Conservation (phyloP, 2,797 vertebrate species). For the Manis crassicaudata region DNA sequence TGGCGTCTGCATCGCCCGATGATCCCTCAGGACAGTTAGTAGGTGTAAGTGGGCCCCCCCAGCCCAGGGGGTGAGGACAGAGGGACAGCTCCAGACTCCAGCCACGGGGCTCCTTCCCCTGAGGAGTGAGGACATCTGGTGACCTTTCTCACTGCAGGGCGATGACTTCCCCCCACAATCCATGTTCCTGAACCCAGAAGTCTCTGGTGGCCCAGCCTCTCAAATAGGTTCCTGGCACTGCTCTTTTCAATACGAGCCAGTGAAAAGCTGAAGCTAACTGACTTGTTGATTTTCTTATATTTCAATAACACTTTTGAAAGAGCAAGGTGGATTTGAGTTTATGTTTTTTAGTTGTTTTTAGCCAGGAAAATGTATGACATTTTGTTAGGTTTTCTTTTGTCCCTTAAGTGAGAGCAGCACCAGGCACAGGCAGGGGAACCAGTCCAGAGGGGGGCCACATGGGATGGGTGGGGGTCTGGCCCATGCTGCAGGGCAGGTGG, state of each 20-base stretch:
- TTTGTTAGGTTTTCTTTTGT: too few relatives aligned
- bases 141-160: background rate
- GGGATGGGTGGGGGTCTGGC: too few relatives aligned
- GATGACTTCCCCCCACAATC: background rate
- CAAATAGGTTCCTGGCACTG: background rate
- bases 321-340: background rate
- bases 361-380: background rate
- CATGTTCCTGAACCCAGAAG: background rate
- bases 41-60: background rate
- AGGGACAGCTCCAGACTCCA: too few relatives aligned
- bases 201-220: background rate
- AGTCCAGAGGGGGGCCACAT: rapidly evolving
- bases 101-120: background rate
- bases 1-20: background rate
- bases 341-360: background rate
- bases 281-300: background rate
- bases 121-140: background rate
- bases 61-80: too few relatives aligned
- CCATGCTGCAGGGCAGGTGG: background rate
- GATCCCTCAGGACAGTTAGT: background rate
- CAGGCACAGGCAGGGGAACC: background rate
- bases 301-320: background rate
- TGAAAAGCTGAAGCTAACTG: background rate
- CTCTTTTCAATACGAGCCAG: background rate
- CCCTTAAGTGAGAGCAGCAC: background rate